Evolutionary conservation across 2,888 invertebrate species (phyloP).

Genomic region (Operophtera brumata): DNA sequence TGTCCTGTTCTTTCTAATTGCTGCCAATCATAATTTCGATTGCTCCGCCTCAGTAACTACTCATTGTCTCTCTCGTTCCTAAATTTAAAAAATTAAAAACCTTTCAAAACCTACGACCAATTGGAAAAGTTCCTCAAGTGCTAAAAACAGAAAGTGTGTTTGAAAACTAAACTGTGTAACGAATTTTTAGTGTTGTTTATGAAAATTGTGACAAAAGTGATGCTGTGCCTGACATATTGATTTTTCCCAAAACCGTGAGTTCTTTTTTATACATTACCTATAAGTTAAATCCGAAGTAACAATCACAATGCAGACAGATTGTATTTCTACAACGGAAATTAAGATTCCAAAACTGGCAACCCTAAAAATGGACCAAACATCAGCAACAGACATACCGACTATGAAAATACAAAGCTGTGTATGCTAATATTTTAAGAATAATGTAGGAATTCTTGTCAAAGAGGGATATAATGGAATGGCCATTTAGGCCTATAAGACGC

Average conservation of each 20-base stretch:
- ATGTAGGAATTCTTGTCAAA: not conserved
- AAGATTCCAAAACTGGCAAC: not conserved
- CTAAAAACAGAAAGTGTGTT: conserved; percentile 37
- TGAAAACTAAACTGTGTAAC: conserved; percentile 51
- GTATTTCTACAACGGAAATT: not conserved
- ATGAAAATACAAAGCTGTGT: not conserved
- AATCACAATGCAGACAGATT: not conserved
- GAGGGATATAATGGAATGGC: not conserved
- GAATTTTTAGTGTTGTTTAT: conserved; percentile 48
- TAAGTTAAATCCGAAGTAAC: not conserved
- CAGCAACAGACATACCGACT: not conserved
- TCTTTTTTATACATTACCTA: conserved; percentile 5
- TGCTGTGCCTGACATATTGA: conserved; percentile 61
- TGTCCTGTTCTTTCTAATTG: conserved; percentile 68
- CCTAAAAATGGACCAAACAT: not conserved
- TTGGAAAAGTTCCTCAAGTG: conserved; percentile 21
- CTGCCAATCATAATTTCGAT: conserved; percentile 55
- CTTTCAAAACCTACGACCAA: conserved; percentile 27
- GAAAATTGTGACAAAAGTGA: conserved; percentile 65
- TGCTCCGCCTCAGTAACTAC: conserved; percentile 40
- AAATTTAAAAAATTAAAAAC: conserved; percentile 32
- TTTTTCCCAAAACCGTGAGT: conserved; percentile 64
- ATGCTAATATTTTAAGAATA: not conserved
- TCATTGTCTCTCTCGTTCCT: conserved; percentile 35
- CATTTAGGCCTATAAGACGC: conserved; percentile 53